phyloP scores from a whole-genome alignment of 2,888 invertebrate species.

The Erynnis tages region DNA sequence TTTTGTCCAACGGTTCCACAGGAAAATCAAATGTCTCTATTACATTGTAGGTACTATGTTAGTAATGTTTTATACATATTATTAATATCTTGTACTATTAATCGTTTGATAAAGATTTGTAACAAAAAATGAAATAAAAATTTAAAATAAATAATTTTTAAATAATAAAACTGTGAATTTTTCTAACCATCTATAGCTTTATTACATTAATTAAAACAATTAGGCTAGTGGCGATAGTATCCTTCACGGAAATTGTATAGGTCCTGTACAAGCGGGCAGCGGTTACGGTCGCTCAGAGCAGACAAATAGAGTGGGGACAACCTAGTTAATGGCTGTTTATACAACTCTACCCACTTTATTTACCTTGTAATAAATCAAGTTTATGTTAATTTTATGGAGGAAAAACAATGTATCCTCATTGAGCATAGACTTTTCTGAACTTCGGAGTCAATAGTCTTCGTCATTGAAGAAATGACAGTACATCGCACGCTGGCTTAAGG shows the following conservation, averaged over 20 bases:
- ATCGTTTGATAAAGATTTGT: no score
- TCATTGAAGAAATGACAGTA: background rate
- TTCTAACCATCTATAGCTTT: no score
- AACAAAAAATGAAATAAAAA: no score
- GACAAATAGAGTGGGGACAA: constrained; percentile 67
- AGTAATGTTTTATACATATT: no score
- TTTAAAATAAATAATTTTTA: no score
- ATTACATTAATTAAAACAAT: background rate
- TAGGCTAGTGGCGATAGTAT: constrained; percentile 54
- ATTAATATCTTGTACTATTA: no score
- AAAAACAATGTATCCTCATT: background rate
- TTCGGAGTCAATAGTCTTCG: background rate
- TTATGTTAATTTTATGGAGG: background rate
- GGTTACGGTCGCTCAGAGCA: constrained; percentile 63
- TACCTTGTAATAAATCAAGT: background rate
- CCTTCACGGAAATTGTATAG: constrained; percentile 62
- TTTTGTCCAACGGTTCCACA: no score
- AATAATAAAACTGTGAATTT: no score
- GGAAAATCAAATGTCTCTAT: no score
- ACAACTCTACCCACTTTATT: background rate
- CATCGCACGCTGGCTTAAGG: no score
- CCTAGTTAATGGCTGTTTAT: constrained; percentile 9
- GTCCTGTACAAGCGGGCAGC: constrained; percentile 67
- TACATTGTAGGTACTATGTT: no score
- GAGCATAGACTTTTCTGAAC: background rate